Evolutionary conservation across 2,888 invertebrate genomes (phyloP), one percentile per base, ranked within the genome.

Genomic region (Cremastobaeus sp.): DNA sequence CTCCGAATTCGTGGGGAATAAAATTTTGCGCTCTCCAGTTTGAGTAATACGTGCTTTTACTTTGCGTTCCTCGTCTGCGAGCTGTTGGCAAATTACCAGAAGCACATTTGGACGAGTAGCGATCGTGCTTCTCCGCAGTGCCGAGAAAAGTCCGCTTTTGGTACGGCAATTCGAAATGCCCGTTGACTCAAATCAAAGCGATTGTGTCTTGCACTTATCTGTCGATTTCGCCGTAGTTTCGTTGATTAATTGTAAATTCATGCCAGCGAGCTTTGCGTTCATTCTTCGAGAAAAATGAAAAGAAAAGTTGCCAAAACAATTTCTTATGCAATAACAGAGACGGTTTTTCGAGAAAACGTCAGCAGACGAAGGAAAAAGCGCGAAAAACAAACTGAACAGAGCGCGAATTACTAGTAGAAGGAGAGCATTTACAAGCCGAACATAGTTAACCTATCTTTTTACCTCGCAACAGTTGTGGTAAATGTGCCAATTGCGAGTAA

Each of bases 61-160:
- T 55, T 70, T 47, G 57, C 68, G 73, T 52, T 62, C 18, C 57
- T 50, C 52, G 68, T 68, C 62, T 68, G 41, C 52, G 62, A 64
- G 37, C 32, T 41, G 52, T 69, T 74, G 74, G 74, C 74, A 74
- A 74, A 74, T 74, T 69, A 69, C 74, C 74, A 74, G 57, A 74
- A 74, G 68, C 64, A 69, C 68, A 74, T 69, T 69, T 74, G 69
- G 52, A 60, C 72, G 48, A 60, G 72, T 54, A 72, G 59, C 65
- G 66, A 60, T 74, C 59, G 52, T 64, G 35, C n/a, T n/a, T n/a
- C 57, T 57, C 55, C 35, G 59, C 48, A 57, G 54, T 60, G 59
- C 62, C 55, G 65, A 68, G 35, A 69, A 69, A 69, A 65, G 55
- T 54, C 64, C 60, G 59, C 59, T 69, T 73, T 74, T 54, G 66